Evolutionary conservation across 1,140 invertebrate species (phyloP), one percentile per base, ranked within the genome.

Genomic region (Rhysida immarginata): DNA sequence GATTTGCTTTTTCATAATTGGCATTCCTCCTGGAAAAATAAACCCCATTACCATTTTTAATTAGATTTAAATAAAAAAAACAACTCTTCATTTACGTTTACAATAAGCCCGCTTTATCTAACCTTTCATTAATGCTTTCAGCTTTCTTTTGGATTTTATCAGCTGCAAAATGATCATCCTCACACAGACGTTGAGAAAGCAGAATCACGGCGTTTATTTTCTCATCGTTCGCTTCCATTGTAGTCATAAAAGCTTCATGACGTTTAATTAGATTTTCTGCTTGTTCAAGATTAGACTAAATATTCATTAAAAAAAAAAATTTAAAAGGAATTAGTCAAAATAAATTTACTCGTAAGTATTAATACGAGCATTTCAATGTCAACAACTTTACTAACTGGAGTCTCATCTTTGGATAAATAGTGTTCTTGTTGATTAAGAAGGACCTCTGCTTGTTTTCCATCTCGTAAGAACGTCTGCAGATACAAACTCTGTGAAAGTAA

Each of bases 181-280:
- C 86, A 35, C 84, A 83, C 1, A 98, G 78, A 13, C 88, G 78
- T 63, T 86, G 82, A 52, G 93, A 93, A 68, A 96, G 96, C 65
- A 92, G 84, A 1, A 94, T 82, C 16, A 98, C 87, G 2, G 82
- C 84, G 68, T 97, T 96, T 65, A 99, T 90, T 72, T 99, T 99
- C 65, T 99, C 96, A 70, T 99, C 95, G 72, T 99, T 99, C 2
- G 96, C 96, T 72, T 99, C 95, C 90, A 99, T 96, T 0, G 95
- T 98, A 0, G 93, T 98, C 62, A 98, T 83, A 78, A 99, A 98
- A 1, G 95, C 91, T 71, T 99, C 95, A 72, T 99, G 94, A 20
- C 92, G 82, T 71, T 98, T 99, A 62, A 98, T 85, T 65, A 92
- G 78, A 65, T 94, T 94, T 69, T 99, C 96, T 26, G 94, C 96